Base-by-base conservation (phyloP, 1,140 invertebrate genomes). In the Mesaphorura yosii region DNA sequence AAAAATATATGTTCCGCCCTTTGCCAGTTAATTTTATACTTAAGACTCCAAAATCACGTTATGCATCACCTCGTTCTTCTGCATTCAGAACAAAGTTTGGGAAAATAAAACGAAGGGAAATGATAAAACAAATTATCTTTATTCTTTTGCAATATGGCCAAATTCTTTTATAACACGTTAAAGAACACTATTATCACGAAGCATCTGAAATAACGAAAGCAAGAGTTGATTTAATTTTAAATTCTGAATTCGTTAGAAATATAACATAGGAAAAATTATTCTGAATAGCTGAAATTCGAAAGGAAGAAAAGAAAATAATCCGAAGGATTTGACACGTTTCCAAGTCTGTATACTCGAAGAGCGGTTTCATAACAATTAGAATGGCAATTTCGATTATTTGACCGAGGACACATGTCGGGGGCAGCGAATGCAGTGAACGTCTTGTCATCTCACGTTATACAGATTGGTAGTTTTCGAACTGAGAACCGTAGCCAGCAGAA, bases 381-480 rank as follows among this genome's bases (percentile, higher is more conserved):
- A 22, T 46, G 23, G 23, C 7, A 12, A n/a, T 46, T 10, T 14
- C 12, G 10, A 20, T 10, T 10, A 10, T 22, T 12, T n/a, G 28
- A 5, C 44, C 12, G 19, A 7, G 12, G 22, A 46, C 23, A 15
- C 7, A 15, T 25, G 7, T 10, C 44, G 28, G 20, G 28, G 12
- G 4, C 12, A 27, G 28, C 12, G 44, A 7, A 26, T 14, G 10
- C 31, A 34, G 31, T 34, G 44, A 12, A 6, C 14, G 17, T n/a
- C n/a, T n/a, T n/a, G n/a, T n/a, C n/a, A 25, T 10, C 12, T 26
- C 23, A 10, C 4, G 23, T 46, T 26, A 31, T n/a, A 20, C 26
- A 44, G 20, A 31, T 15, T 51, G 26, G 38, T 51, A 45, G 20
- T 53, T 44, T 2, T 45, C 41, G n/a, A 46, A 26, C 37, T 14